Base-by-base conservation (phyloP, 2,888 invertebrate species). In the Caenorhabditis auriculariae region DNA sequence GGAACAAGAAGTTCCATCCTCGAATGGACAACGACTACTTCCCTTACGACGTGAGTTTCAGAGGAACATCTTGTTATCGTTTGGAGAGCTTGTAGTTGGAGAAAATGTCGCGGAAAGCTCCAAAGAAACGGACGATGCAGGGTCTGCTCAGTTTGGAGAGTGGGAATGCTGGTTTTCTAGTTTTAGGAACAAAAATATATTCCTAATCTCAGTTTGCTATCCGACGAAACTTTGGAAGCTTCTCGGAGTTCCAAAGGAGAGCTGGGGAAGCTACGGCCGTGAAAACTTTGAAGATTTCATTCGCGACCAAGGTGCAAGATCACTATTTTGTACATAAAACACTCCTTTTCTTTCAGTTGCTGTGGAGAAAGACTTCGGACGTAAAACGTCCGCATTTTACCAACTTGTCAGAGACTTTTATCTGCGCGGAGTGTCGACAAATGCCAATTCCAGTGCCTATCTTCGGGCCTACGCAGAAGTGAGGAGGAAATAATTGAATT, bases 1-100 rank as follows among this genome's bases (percentile, higher is more conserved):
- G 62, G 28, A 54, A 41, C 41, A 62, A 58, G 37, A 70, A 70
- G 35, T 70, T 68, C 68, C 70, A 70, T 48, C 67, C 66, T 15
- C 52, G 51, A 26, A 56, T 66, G 24, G 70, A 70, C 38, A 59
- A 56, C 9, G 71, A 73, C 28, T 73, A 71, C 57, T 71, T 73
- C 60, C 69, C 73, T 2, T 60, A 65, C 44, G 59, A 65, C 23
- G 61, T 69, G n/a, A 37, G 57, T 49, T 28, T 3, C 17, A 6
- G 41, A 15, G 19, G n/a, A 19, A 19, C 7, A 32, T 17, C 3
- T 12, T 3, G 7, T 5, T 2, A 9, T 26, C 1, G 19, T 32
- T 19, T 52, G 39, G 24, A 32, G 45, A 15, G 42, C 32, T 45
- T 55, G 37, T 37, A 64, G 48, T 59, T 68, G 19, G 72, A 72